Conservation (phyloP, 1,140 invertebrate species). For the Cryptotermes secundus region DNA sequence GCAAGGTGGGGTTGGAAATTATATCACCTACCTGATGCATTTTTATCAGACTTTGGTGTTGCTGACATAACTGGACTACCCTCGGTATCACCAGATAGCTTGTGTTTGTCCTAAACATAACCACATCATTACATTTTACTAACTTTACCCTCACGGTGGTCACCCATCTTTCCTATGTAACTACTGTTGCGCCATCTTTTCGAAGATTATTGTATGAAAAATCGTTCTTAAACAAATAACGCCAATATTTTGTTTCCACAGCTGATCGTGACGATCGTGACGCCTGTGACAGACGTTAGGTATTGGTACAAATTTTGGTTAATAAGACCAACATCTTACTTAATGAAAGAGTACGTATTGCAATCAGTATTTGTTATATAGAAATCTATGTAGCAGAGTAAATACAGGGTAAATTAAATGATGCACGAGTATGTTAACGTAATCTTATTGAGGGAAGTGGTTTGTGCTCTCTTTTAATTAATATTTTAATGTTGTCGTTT, state of each 20-base stretch:
- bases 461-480: background rate
- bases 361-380: background rate
- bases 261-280: too few relatives aligned
- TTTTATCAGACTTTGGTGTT: conserved; percentile 27
- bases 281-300: background rate
- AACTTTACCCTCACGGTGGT: background rate
- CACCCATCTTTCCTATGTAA: conserved; percentile 22
- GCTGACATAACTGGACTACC: conserved; percentile 30
- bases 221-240: too few relatives aligned
- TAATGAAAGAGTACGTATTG: background rate
- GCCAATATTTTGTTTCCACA: too few relatives aligned
- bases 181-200: conserved; percentile 8
- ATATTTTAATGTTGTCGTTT: background rate
- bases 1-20: conserved; percentile 26
- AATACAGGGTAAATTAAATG: background rate
- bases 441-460: background rate
- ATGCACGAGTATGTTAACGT: background rate
- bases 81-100: background rate
- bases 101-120: conserved; percentile 2
- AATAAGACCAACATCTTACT: background rate
- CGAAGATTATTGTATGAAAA: background rate
- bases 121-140: conserved; percentile 26
- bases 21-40: conserved; percentile 28
- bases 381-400: background rate
- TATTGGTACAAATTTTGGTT: background rate